A percentile compares a stretch with the other conserved stretches of the same genome.
Evolutionary conservation across 2,113 vertebrate species (phyloP).

Genomic region (Pachycephala philippinensis): DNA sequence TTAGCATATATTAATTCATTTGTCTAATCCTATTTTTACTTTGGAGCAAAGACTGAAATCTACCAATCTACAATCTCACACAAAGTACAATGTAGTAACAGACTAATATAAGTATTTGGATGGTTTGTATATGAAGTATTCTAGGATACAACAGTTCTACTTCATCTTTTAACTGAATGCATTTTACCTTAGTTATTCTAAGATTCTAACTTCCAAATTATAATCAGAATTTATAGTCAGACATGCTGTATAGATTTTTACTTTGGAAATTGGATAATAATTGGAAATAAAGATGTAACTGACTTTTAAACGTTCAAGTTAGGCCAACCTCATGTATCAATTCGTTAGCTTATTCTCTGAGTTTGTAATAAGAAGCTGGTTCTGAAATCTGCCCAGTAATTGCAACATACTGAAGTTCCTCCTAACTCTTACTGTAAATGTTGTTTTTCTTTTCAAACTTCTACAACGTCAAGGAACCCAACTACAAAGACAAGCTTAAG

Average conservation of each 20-base stretch:
- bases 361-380: not conserved
- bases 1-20: not conserved
- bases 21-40: not conserved
- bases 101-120: not conserved
- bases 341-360: not conserved
- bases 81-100: not conserved
- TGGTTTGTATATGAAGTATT: not conserved
- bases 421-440: not conserved
- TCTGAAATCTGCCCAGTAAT: not conserved
- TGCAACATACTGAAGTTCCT: constrained; percentile 24
- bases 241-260: not conserved
- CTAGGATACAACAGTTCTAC: not conserved
- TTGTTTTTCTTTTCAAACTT: not conserved
- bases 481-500: not conserved
- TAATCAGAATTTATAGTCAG: not conserved
- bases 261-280: not conserved
- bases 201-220: not conserved
- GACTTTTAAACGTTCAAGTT: not conserved
- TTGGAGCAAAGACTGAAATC: not conserved
- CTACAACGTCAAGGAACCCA: not conserved
- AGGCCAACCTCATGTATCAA: not conserved
- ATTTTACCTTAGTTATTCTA: not conserved
- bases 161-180: not conserved
- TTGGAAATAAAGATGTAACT: not conserved
- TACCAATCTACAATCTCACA: not conserved